phyloP scores from a whole-genome alignment of 2,113 vertebrate species.

The Sorex araneus region DNA sequence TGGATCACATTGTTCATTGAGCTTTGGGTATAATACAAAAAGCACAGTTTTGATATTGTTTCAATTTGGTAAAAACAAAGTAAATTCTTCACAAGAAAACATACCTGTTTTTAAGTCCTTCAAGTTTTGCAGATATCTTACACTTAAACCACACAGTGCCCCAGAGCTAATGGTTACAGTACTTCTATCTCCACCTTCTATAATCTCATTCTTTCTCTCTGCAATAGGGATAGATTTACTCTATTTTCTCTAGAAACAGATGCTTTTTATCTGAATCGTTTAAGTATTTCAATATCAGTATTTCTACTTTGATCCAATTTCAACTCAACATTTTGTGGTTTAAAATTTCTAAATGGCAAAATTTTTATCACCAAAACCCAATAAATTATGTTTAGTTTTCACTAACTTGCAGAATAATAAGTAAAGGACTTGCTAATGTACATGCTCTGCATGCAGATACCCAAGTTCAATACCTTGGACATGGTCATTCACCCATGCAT shows the following conservation, averaged over 20 bases:
- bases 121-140: slow-evolving; percentile 5
- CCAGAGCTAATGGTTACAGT: not conserved
- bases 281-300: slow-evolving; percentile 56
- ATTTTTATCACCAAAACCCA: not conserved
- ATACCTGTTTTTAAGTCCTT: slow-evolving; percentile 24
- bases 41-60: slow-evolving; percentile 34
- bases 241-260: not conserved
- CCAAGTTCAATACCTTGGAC: too few relatives aligned
- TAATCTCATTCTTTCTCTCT: not conserved
- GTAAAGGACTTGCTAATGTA: too few relatives aligned
- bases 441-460: too few relatives aligned
- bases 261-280: slow-evolving; percentile 43
- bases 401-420: too few relatives aligned
- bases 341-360: slow-evolving; percentile 38
- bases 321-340: not conserved
- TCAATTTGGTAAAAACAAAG: slow-evolving; percentile 59
- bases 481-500: too few relatives aligned
- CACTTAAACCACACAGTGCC: not conserved
- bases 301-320: slow-evolving; percentile 45
- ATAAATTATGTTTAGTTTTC: not conserved
- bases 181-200: not conserved
- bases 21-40: slow-evolving; percentile 31
- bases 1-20: slow-evolving; percentile 46
- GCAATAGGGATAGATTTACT: not conserved
- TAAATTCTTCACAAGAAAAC: slow-evolving; percentile 52